phyloP scores from a whole-genome alignment of 2,888 invertebrate species.

The Rhodophaea formosa region DNA sequence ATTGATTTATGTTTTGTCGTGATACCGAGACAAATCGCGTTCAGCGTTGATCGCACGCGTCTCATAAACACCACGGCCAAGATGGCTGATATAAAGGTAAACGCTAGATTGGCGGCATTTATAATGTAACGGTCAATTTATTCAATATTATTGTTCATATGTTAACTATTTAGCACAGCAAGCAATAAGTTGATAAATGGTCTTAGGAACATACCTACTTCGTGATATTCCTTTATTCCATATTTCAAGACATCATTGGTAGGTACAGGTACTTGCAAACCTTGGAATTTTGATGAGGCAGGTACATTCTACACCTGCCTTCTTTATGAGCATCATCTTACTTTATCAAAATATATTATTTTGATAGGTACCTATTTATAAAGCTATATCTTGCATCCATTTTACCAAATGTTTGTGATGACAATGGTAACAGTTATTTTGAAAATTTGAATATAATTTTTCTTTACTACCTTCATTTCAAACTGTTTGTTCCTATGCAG shows the following conservation, averaged over 20 bases:
- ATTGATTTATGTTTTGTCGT: slow-evolving; percentile 48
- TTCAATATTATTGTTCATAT: slow-evolving; percentile 36
- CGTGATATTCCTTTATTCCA: too few species aligned
- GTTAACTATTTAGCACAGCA: slow-evolving; percentile 9
- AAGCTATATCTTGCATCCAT: too few species aligned
- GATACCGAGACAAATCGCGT: slow-evolving; percentile 49
- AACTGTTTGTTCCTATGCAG: neutral
- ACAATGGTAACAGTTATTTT: neutral
- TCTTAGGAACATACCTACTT: too few species aligned
- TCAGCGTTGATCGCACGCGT: slow-evolving; percentile 65
- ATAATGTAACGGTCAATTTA: slow-evolving; percentile 64
- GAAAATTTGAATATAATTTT: neutral
- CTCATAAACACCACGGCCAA: slow-evolving; percentile 56
- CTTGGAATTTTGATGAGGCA: neutral
- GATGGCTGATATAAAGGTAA: slow-evolving; percentile 81
- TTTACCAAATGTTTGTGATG: neutral
- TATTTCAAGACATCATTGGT: neutral
- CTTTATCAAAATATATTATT: too few species aligned
- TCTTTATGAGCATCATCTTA: neutral
- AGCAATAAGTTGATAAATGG: neutral
- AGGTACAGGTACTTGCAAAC: neutral
- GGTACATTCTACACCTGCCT: neutral
- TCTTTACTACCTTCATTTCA: neutral
- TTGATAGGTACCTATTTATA: too few species aligned
- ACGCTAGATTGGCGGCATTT: slow-evolving; percentile 73